Percentiles rank a stretch among this genome's conserved stretches.
These are phyloP conservation scores for Amblyraja radiata DNA, from an alignment of 2,797 vertebrate genomes.

Conservation along the genomic window DNA sequence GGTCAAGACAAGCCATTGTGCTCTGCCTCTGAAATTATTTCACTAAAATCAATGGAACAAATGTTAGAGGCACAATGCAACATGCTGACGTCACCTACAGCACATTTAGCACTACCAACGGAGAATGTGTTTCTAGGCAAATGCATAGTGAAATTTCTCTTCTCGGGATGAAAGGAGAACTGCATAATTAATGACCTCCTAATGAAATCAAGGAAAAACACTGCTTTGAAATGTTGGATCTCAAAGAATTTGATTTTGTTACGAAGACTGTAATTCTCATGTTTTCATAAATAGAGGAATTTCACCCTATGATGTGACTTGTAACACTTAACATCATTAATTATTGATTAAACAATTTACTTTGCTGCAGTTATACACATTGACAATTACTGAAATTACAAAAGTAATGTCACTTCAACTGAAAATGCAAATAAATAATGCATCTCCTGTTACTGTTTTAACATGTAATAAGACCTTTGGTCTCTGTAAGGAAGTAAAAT, in stretches of 20 bases:
- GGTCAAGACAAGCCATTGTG: too few relatives aligned
- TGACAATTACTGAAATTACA: constrained; percentile 18
- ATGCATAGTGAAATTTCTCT: background rate
- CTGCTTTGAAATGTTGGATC: background rate
- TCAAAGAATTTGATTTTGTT: constrained; percentile 20
- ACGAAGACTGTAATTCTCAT: background rate
- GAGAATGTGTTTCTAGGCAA: too few relatives aligned
- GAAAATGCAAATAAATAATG: background rate
- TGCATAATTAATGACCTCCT: background rate
- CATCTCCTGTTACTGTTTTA: background rate
- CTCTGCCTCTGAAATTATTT: too few relatives aligned
- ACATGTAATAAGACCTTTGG: background rate
- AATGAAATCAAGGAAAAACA: background rate
- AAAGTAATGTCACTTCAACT: background rate
- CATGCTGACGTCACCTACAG: too few relatives aligned
- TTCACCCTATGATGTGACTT: background rate
- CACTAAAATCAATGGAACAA: too few relatives aligned
- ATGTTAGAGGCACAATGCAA: too few relatives aligned
- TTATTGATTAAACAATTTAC: background rate
- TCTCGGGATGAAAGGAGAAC: background rate
- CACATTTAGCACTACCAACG: too few relatives aligned
- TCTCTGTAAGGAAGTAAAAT: background rate
- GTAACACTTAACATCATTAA: background rate
- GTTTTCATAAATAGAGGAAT: constrained; percentile 6
- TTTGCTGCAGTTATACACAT: constrained; percentile 5